These are phyloP conservation scores for Aptenodytes forsteri DNA, from an alignment of 2,113 vertebrate species.

Conservation along the genomic window DNA sequence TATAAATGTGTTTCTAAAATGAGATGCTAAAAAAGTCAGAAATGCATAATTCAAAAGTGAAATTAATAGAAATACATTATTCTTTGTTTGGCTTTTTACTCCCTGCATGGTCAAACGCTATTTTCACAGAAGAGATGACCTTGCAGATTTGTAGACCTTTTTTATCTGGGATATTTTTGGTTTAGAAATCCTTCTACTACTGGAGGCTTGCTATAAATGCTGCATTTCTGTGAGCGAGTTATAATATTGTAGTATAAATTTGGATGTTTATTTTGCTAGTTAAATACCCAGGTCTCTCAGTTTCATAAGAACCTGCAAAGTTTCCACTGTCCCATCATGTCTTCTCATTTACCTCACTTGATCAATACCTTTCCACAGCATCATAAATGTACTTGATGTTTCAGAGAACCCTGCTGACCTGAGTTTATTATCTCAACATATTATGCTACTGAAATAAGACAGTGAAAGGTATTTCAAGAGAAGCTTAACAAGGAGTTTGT, in stretches of 20 bases:
- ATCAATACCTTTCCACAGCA: not conserved
- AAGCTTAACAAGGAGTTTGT: not conserved
- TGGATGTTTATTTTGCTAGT: not conserved
- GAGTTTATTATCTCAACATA: not conserved
- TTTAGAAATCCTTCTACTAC: not conserved
- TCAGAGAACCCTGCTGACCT: not conserved
- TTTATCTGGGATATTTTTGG: not conserved
- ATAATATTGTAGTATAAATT: not conserved
- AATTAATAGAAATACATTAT: not conserved
- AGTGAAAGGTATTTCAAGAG: not conserved
- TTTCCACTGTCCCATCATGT: not conserved
- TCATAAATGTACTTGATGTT: not conserved
- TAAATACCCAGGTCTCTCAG: not conserved
- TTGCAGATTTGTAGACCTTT: not conserved
- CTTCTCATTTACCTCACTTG: not conserved
- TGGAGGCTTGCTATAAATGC: not conserved
- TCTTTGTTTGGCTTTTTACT: not conserved
- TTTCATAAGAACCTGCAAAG: not conserved
- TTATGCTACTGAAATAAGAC: not conserved
- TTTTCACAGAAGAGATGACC: not conserved
- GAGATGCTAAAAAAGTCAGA: slow-evolving; percentile 20
- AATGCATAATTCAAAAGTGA: slow-evolving; percentile 21
- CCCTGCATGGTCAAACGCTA: not conserved
- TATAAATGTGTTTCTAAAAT: slow-evolving; percentile 52
- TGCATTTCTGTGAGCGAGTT: not conserved